A percentile compares a stretch with the other conserved stretches of the same genome.
These are phyloP conservation scores for Drosophila sordidula DNA, from an alignment of 2,888 invertebrate species.

Conservation along the genomic window DNA sequence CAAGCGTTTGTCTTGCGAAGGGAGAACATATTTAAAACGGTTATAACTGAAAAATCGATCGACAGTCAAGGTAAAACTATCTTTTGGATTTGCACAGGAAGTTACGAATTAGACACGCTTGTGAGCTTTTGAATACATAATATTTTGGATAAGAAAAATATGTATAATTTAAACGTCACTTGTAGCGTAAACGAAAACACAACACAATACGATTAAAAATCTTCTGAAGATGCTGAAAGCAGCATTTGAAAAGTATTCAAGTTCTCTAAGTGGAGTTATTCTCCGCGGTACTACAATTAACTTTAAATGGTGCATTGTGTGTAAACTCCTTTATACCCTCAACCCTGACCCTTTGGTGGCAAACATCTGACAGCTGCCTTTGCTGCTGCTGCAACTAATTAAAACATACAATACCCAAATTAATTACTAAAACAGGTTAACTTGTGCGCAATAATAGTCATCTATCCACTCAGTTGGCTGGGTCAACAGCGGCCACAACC, in stretches of 20 bases:
- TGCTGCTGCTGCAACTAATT: constrained; percentile 74
- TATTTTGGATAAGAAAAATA: too few species aligned
- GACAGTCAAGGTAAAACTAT: not conserved
- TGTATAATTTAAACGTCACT: too few species aligned
- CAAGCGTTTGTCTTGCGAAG: not conserved
- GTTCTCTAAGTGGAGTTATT: not conserved
- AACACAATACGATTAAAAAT: not conserved
- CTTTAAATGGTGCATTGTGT: not conserved
- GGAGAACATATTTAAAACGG: not conserved
- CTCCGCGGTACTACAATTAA: not conserved
- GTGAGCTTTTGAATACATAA: too few species aligned
- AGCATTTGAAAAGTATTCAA: not conserved
- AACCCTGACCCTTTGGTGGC: constrained; percentile 14
- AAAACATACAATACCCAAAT: constrained; percentile 84
- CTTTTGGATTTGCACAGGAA: not conserved
- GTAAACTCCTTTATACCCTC: not conserved
- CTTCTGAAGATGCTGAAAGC: not conserved
- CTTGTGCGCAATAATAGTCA: constrained; percentile 82
- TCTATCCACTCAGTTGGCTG: constrained; percentile 58
- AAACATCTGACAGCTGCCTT: constrained; percentile 33
- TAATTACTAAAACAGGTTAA: constrained; percentile 85
- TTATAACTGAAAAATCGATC: not conserved
- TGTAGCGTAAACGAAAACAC: too few species aligned
- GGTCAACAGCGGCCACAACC: constrained; percentile 52
- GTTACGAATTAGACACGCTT: too few species aligned